Percentiles rank a stretch among this genome's conserved stretches.
phyloP scores from a whole-genome alignment of 2,888 invertebrate genomes.

The Hyppa rectilinea region DNA sequence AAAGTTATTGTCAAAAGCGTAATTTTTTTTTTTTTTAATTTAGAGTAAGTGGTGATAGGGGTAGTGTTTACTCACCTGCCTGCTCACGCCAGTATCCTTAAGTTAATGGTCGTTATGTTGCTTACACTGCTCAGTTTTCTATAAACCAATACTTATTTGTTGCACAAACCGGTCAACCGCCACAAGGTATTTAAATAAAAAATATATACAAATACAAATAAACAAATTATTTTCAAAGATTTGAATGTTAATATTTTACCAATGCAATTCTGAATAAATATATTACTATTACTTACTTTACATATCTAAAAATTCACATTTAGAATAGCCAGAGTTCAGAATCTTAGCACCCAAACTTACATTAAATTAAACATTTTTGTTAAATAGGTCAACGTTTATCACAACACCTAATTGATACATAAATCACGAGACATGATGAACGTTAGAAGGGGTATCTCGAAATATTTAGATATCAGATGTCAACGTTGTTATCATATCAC shows the following conservation, averaged over 20 bases:
- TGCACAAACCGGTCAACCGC: neutral
- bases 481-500: conserved; percentile 2
- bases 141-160: neutral
- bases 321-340: neutral
- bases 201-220: too few species aligned
- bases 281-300: too few species aligned
- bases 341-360: too few species aligned
- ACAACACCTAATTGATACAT: neutral
- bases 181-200: too few species aligned
- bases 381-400: neutral
- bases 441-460: neutral
- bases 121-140: conserved; percentile 11
- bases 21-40: too few species aligned
- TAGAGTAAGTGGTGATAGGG: too few species aligned
- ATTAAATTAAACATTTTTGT: neutral
- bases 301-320: neutral
- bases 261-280: too few species aligned
- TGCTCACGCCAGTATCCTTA: neutral
- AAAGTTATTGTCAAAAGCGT: too few species aligned
- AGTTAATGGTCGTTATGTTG: conserved; percentile 9
- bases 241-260: too few species aligned
- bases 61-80: conserved; percentile 21
- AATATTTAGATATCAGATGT: neutral
- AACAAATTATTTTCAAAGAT: too few species aligned
- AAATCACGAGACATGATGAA: neutral